A percentile compares a stretch with the other conserved stretches of the same genome.
Evolutionary conservation across 2,113 vertebrate species (phyloP).

Genomic region (Cebus imitator): DNA sequence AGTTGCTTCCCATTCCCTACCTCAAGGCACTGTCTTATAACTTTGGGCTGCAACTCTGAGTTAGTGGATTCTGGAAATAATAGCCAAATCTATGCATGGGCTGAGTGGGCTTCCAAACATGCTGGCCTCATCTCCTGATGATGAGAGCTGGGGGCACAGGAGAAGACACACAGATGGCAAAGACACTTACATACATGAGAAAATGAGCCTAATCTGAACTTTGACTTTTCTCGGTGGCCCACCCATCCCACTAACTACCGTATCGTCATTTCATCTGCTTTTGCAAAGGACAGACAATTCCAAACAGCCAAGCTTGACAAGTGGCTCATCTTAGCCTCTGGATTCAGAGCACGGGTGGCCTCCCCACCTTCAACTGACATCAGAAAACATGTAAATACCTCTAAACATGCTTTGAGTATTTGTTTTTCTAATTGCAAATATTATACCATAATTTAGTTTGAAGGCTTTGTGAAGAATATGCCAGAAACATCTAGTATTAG

Average conservation of each 20-base stretch:
- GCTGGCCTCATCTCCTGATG: not conserved
- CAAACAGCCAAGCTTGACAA: not conserved
- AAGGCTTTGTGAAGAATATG: not conserved
- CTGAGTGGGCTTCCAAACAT: not conserved
- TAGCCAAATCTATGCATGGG: not conserved
- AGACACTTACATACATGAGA: not conserved
- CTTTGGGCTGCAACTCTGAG: not conserved
- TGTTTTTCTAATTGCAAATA: not conserved
- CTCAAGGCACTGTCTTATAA: not conserved
- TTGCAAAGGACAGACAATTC: not conserved
- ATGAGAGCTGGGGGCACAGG: not conserved
- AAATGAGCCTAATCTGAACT: not conserved
- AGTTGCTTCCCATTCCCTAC: not conserved
- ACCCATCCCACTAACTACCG: not conserved
- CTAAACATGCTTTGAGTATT: not conserved
- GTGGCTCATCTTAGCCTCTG: not conserved
- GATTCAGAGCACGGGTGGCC: not conserved
- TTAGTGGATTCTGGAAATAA: not conserved
- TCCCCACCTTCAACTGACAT: not conserved
- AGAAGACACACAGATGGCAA: not conserved
- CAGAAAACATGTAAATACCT: not conserved
- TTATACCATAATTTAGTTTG: not conserved
- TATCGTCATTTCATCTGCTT: not conserved
- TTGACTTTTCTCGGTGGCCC: not conserved
- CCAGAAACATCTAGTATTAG: not conserved